phyloP scores from a whole-genome alignment of 2,888 invertebrate genomes.

The Melieria crassipennis region DNA sequence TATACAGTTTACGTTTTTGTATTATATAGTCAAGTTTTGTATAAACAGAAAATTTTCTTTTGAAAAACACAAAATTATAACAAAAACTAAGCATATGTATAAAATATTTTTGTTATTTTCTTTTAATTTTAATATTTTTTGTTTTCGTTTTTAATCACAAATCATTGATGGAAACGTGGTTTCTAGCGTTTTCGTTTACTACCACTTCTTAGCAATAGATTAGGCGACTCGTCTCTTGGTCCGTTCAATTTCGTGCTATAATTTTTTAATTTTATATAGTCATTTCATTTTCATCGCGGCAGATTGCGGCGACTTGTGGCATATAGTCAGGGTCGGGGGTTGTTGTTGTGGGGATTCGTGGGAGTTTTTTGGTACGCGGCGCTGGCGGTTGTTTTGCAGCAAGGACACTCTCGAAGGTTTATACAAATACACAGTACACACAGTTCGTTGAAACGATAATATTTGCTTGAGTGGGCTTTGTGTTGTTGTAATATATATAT shows the following conservation, averaged over 20 bases:
- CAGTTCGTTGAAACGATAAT: neutral
- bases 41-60: constrained; percentile 30
- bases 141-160: constrained; percentile 55
- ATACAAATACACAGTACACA: constrained; percentile 4
- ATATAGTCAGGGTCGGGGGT: too few relatives aligned
- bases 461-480: too few relatives aligned
- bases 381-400: constrained; percentile 13
- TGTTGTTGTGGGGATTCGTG: too few relatives aligned
- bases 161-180: constrained; percentile 62
- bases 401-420: constrained; percentile 32
- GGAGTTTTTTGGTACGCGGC: neutral
- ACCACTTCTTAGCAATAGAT: constrained; percentile 44
- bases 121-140: constrained; percentile 20
- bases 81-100: neutral
- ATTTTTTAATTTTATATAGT: neutral
- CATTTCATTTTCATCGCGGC: too few relatives aligned
- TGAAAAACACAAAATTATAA: constrained; percentile 10
- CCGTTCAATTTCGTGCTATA: neutral
- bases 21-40: constrained; percentile 27
- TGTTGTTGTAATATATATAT: neutral
- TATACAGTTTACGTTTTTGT: constrained; percentile 50
- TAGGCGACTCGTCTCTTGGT: constrained; percentile 55
- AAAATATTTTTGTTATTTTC: constrained; percentile 15
- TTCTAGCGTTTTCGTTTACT: constrained; percentile 32
- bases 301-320: too few relatives aligned